Conservation (phyloP, 2,888 invertebrate species). For the Pachycephus smyrnensis region DNA sequence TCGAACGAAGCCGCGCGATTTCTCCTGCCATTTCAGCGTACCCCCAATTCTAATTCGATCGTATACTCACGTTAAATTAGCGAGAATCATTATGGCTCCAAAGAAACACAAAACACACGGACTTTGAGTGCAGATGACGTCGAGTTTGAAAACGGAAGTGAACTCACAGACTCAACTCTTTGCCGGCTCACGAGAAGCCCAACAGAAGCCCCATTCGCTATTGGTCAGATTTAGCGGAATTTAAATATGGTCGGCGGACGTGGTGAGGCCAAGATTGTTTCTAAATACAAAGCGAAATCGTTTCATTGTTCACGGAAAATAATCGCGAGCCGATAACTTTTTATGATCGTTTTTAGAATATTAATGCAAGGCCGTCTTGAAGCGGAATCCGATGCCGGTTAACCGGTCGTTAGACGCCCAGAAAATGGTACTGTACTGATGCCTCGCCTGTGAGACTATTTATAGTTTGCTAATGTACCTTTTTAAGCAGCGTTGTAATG, state of each 20-base stretch:
- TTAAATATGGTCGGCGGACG: constrained; percentile 21
- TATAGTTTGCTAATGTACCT: background rate
- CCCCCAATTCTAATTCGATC: background rate
- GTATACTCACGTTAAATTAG: constrained; percentile 60
- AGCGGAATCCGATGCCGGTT: background rate
- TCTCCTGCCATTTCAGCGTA: constrained; percentile 4
- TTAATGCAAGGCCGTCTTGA: background rate
- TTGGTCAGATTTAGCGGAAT: constrained; percentile 5
- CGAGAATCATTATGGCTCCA: constrained; percentile 62
- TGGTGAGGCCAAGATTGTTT: background rate
- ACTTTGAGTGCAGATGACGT: constrained; percentile 59
- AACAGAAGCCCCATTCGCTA: background rate
- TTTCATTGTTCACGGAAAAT: constrained; percentile 5
- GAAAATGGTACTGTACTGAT: background rate
- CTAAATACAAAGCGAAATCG: constrained; percentile 1
- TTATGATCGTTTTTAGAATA: background rate
- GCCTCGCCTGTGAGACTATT: background rate
- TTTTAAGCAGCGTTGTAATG: background rate
- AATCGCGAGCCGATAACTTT: constrained; percentile 3
- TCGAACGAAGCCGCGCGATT: constrained; percentile 46
- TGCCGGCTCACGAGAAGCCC: background rate
- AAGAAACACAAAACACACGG: constrained; percentile 61
- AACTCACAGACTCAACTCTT: constrained; percentile 25
- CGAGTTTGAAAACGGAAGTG: constrained; percentile 61
- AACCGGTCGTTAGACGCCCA: background rate